These are phyloP conservation scores for human DNA, from an alignment of 2,113 vertebrate genomes.

Conservation along the genomic window GRCh38 chr20:35720001-35720500, in stretches of 20 bases:
- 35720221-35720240: background rate
- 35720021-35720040: no score
- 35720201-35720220: background rate
- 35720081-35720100: no score
- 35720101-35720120: background rate
- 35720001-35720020: no score
- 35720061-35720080: no score
- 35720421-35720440: background rate
- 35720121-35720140: background rate
- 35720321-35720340: no score
- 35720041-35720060: no score
- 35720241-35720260: background rate
- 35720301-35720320: background rate
- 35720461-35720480: background rate
- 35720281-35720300: background rate
- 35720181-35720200: background rate
- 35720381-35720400: background rate
- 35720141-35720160: constrained; percentile 8
- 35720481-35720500: background rate
- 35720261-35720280: background rate
- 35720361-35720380: background rate
- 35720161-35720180: background rate
- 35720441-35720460: background rate
- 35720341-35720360: background rate
- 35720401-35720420: background rate